Evolutionary conservation across 2,888 invertebrate species (phyloP), one percentile per base, ranked within the genome.

Genomic region (Zhuqinia jingwanae): DNA sequence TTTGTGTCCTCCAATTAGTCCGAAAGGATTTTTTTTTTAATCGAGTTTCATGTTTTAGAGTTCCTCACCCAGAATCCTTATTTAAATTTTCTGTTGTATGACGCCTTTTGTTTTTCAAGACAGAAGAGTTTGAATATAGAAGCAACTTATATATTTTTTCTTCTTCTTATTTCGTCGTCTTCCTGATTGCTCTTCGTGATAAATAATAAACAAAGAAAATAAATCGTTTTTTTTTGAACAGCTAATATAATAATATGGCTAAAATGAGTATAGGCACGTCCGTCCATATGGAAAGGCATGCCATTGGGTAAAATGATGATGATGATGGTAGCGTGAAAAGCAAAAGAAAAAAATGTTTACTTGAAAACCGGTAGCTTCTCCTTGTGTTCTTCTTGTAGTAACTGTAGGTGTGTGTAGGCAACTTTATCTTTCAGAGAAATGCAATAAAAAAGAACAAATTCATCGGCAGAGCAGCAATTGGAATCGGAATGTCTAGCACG

Each of bases 381-480:
- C 36, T 36, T 36, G 53, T 42, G n/a, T 8, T 36, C 8, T 36
- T 36, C 8, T 36, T 17, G 75, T 53, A n/a, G n/a, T n/a, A n/a
- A n/a, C n/a, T n/a, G n/a, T n/a, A n/a, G n/a, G n/a, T n/a, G n/a
- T n/a, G n/a, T n/a, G n/a, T n/a, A n/a, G n/a, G n/a, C n/a, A 75
- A 53, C 30, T 53, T 53, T 75, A 75, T 75, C 76, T 58, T 13
- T 58, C n/a, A n/a, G 36, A 36, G 36, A 36, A 36, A n/a, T 58
- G 22, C 36, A 76, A 58, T 56, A 42, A 42, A 56, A 77, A 77
- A 10, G 76, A 84, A 65, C 77, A 77, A 84, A 84, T 77, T 77
- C 77, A 76, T 58, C 58, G 45, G 58, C 58, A 3, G 58, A 36
- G 58, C 58, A 3, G 58, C 58, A 45, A 20, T 58, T 76, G 42